Conservation (phyloP, 2,113 vertebrate species). For the Crotalus horridus region DNA sequence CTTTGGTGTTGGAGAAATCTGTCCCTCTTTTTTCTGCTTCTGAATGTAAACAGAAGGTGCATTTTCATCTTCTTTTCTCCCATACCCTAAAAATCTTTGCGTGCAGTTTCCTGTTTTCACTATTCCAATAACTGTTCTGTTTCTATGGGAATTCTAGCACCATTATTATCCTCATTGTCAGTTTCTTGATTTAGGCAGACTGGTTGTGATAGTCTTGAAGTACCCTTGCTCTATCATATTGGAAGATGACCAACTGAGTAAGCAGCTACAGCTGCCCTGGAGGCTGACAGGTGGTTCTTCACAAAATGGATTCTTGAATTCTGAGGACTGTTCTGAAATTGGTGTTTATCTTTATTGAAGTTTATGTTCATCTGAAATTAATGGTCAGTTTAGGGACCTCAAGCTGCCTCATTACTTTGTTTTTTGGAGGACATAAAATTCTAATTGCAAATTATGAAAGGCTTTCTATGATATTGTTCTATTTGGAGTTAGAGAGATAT, state of each 20-base stretch:
- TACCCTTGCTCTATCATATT: neutral
- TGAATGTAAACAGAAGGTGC: neutral
- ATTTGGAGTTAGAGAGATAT: neutral
- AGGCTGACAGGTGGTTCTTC: neutral
- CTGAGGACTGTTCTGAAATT: neutral
- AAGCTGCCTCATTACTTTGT: neutral
- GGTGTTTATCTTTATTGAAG: neutral
- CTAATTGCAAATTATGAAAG: neutral
- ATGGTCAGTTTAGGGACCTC: neutral
- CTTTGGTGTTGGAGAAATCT: neutral
- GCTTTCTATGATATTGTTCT: neutral
- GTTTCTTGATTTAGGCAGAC: neutral
- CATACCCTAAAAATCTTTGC: too few species aligned
- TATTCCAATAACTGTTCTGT: neutral
- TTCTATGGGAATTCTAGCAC: neutral
- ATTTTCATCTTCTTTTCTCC: neutral
- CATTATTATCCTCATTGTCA: neutral
- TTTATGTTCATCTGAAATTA: neutral
- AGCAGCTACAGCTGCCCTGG: neutral
- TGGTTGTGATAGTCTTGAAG: neutral
- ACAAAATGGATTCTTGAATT: neutral
- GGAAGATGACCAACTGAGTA: neutral
- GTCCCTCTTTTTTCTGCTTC: neutral
- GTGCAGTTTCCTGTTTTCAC: neutral
- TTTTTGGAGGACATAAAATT: neutral